phyloP scores from a whole-genome alignment of 1,140 invertebrate genomes.

The Ceratitis capitata region DNA sequence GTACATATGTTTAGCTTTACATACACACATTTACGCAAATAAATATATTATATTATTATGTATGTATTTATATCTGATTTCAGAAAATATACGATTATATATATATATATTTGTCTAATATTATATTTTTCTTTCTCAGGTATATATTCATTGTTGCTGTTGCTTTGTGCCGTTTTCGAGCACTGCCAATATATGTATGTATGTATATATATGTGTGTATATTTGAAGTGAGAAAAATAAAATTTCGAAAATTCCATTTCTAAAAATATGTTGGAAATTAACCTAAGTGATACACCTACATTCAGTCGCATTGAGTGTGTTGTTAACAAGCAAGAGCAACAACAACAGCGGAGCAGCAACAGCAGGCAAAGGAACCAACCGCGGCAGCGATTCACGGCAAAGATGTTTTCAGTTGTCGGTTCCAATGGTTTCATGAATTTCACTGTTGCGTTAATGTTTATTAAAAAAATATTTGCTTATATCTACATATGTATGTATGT shows the following conservation, averaged over 20 bases:
- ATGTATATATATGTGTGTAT: no score
- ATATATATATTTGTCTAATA: neutral
- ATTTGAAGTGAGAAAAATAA: constrained; percentile 36
- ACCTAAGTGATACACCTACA: constrained; percentile 33
- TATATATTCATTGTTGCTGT: constrained; percentile 4
- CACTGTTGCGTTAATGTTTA: neutral
- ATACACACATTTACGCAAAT: no score
- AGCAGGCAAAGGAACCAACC: no score
- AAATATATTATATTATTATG: no score
- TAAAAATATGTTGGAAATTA: constrained; percentile 34
- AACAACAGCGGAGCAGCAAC: no score
- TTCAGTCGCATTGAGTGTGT: constrained; percentile 20
- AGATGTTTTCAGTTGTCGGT: constrained; percentile 29
- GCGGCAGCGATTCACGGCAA: neutral
- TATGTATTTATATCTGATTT: neutral
- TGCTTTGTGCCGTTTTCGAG: neutral
- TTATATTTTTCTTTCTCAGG: neutral
- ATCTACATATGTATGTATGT: neutral
- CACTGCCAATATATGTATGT: neutral
- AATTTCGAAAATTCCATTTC: constrained; percentile 30
- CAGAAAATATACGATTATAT: no score
- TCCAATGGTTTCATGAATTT: neutral
- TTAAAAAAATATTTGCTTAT: neutral
- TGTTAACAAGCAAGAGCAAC: constrained; percentile 28
- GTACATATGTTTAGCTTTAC: no score